phyloP scores from a whole-genome alignment of 2,797 vertebrate genomes.

The Emys orbicularis region DNA sequence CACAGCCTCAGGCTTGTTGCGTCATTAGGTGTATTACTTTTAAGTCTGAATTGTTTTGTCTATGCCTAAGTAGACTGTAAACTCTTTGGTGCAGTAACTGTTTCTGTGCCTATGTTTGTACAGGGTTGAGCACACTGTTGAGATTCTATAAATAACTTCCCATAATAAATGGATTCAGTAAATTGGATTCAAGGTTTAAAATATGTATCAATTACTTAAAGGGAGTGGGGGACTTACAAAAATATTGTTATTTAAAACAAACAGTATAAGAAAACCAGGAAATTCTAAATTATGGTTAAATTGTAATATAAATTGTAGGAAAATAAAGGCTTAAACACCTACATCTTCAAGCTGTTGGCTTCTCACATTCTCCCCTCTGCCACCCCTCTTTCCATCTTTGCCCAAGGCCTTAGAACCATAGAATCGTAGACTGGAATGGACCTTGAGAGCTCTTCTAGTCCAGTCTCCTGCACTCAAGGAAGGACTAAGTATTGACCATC shows the following conservation, averaged over 20 bases:
- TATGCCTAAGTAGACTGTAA: background rate
- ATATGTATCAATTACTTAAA: background rate
- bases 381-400: background rate
- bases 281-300: background rate
- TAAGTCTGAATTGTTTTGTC: conserved; percentile 30
- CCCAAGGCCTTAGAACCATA: background rate
- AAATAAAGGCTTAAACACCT: background rate
- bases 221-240: fast-evolving
- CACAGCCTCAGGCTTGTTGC: background rate
- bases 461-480: too few species aligned
- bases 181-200: background rate
- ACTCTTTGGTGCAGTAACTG: background rate
- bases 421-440: too few species aligned
- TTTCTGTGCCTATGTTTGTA: background rate
- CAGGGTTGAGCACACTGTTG: background rate
- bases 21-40: conserved; percentile 28
- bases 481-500: too few species aligned
- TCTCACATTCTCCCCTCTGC: background rate
- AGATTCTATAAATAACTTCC: background rate
- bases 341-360: background rate
- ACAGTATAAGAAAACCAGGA: background rate
- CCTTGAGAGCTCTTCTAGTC: background rate
- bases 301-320: background rate
- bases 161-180: background rate
- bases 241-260: background rate